Conservation (phyloP, 2,888 invertebrate genomes). For the Lithophane socia region DNA sequence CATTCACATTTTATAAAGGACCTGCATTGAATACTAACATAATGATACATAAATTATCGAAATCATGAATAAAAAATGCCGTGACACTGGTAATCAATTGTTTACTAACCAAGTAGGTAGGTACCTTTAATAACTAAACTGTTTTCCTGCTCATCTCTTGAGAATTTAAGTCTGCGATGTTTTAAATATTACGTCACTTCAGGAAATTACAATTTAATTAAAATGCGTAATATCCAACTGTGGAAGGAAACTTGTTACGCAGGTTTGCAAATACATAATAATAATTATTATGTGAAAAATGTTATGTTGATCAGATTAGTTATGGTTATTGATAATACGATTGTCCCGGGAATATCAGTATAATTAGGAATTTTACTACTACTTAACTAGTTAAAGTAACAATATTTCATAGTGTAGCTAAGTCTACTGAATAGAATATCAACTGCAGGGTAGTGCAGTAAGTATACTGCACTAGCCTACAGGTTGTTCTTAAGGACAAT, state of each 20-base stretch:
- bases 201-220: constrained; percentile 40
- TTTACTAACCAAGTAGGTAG: constrained; percentile 7
- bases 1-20: constrained; percentile 8
- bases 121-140: constrained; percentile 24
- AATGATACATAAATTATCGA: constrained; percentile 7
- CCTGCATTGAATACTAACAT: not conserved
- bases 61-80: constrained; percentile 14
- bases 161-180: constrained; percentile 17
- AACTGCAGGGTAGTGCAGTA: no score
- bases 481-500: not conserved
- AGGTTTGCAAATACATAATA: constrained; percentile 28
- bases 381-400: not conserved
- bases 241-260: constrained; percentile 37
- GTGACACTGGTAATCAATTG: constrained; percentile 23
- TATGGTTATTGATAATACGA: constrained; percentile 6
- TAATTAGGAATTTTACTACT: not conserved
- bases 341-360: not conserved
- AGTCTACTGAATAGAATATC: not conserved
- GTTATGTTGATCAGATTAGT: constrained; percentile 5
- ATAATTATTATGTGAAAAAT: constrained; percentile 11
- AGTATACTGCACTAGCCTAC: not conserved
- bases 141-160: constrained; percentile 47
- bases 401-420: not conserved
- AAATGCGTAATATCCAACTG: constrained; percentile 50
- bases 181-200: constrained; percentile 41